Evolutionary conservation across 2,113 vertebrate genomes (phyloP).

Genomic region (Nicator chloris): DNA sequence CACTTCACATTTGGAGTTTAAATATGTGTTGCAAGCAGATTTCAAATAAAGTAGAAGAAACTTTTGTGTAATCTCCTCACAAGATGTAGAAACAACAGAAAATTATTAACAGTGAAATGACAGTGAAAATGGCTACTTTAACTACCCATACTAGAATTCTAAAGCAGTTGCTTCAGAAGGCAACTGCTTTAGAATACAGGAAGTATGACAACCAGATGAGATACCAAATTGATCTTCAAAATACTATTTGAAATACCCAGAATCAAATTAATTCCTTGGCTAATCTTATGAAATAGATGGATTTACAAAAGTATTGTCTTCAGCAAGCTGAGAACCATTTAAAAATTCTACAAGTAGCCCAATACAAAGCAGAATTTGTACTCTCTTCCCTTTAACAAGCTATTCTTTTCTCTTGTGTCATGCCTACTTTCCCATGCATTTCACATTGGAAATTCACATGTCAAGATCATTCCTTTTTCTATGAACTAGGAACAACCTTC

Average conservation of each 20-base stretch:
- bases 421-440: neutral
- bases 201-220: neutral
- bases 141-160: neutral
- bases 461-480: neutral
- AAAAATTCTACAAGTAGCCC: neutral
- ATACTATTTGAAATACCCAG: neutral
- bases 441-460: neutral
- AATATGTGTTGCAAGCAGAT: neutral
- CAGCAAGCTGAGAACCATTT: neutral
- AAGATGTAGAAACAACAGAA: neutral
- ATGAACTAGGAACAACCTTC: neutral
- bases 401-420: neutral
- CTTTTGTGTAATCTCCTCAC: neutral
- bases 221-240: neutral
- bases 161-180: neutral
- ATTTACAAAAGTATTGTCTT: neutral
- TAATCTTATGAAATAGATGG: neutral
- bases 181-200: neutral
- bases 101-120: neutral
- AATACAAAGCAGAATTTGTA: neutral
- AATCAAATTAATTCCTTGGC: neutral
- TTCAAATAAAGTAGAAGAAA: neutral
- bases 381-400: neutral
- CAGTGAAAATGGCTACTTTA: neutral
- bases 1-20: neutral